These are phyloP conservation scores for Clarias laeviceps DNA, from an alignment of 2,797 vertebrate species.

Conservation along the genomic window DNA sequence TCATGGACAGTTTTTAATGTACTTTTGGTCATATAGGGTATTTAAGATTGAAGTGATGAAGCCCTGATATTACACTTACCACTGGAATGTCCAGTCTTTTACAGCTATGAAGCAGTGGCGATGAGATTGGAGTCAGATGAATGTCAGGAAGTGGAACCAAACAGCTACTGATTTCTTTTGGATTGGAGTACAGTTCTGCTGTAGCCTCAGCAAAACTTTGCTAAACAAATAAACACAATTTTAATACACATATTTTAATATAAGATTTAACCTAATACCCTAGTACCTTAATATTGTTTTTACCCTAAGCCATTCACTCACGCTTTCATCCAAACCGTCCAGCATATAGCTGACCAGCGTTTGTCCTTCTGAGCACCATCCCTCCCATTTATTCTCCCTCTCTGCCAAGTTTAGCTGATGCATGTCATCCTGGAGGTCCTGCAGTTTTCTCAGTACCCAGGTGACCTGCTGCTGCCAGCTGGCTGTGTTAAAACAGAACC, in stretches of 20 bases:
- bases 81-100: slow-evolving; percentile 76
- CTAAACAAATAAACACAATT: background rate
- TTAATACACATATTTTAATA: background rate
- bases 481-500: slow-evolving; percentile 69
- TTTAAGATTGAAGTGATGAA: background rate
- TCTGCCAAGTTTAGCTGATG: slow-evolving; percentile 79
- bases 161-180: background rate
- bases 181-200: background rate
- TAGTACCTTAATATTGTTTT: background rate
- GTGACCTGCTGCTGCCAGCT: slow-evolving; percentile 83
- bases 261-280: background rate
- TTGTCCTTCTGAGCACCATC: slow-evolving; percentile 77
- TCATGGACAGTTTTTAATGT: background rate
- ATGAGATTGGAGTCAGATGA: background rate
- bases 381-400: slow-evolving; percentile 70
- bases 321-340: slow-evolving; percentile 78
- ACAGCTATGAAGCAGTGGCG: no score
- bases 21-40: background rate
- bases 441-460: slow-evolving; percentile 78
- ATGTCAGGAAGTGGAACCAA: background rate
- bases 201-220: background rate
- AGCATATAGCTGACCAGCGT: slow-evolving; percentile 74
- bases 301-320: slow-evolving; percentile 63
- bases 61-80: slow-evolving; percentile 61
- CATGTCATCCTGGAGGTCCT: slow-evolving; percentile 78